These are phyloP conservation scores for Urosaurus nigricauda DNA, from an alignment of 2,797 vertebrate genomes.

Conservation along the genomic window DNA sequence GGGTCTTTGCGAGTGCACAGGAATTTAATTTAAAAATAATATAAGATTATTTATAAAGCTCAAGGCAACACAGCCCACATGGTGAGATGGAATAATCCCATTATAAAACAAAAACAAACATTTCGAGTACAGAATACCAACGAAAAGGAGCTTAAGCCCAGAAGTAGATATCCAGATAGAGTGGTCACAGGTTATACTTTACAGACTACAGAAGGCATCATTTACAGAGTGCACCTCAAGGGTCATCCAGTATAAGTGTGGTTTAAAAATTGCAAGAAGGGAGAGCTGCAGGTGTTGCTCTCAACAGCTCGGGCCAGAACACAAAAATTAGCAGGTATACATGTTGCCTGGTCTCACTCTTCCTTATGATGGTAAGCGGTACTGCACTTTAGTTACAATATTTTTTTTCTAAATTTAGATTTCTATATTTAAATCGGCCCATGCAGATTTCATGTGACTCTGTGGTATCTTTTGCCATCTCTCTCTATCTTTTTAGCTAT, in stretches of 20 bases:
- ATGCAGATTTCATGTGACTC: background rate
- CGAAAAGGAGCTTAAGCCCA: background rate
- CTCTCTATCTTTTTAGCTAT: background rate
- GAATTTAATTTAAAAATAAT: conserved; percentile 44
- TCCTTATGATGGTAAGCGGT: too few relatives aligned
- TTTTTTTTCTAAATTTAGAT: background rate
- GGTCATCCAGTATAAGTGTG: too few relatives aligned
- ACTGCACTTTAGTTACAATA: background rate
- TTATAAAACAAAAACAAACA: conserved; percentile 39
- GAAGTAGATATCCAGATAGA: background rate
- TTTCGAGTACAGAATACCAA: background rate
- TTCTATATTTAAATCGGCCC: background rate
- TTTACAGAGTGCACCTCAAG: background rate
- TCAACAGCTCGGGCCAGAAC: too few relatives aligned
- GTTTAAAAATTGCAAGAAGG: background rate
- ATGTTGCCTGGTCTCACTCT: too few relatives aligned
- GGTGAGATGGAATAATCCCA: conserved; percentile 16
- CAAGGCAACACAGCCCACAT: conserved; percentile 21
- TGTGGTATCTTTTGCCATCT: background rate
- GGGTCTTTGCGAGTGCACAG: background rate
- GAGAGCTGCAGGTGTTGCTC: background rate
- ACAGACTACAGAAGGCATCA: background rate
- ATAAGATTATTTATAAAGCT: conserved; percentile 36
- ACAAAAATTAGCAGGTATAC: too few relatives aligned
- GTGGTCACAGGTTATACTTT: background rate